phyloP scores from a whole-genome alignment of 2,113 vertebrate species.

The Clinocottus analis region DNA sequence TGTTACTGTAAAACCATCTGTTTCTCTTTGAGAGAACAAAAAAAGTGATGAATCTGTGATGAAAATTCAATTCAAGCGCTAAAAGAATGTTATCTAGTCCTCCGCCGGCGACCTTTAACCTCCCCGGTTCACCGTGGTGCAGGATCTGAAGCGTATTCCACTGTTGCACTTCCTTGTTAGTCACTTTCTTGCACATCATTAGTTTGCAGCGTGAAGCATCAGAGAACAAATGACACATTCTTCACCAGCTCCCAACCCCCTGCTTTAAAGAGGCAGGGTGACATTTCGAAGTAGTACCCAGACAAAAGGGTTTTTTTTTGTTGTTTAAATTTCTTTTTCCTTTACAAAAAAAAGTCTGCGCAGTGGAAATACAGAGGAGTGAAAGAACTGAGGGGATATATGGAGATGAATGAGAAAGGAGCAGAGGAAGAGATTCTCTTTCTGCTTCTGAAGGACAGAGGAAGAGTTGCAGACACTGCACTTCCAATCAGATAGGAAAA shows the following conservation, averaged over 20 bases:
- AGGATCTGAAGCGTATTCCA: background rate
- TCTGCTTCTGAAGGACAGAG: conserved; percentile 71
- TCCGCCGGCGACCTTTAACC: background rate
- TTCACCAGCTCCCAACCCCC: conserved; percentile 26
- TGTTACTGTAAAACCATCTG: background rate
- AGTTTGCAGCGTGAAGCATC: conserved; percentile 11
- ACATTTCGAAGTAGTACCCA: conserved; percentile 31
- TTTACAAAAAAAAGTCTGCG: too few species aligned
- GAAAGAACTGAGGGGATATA: conserved; percentile 41
- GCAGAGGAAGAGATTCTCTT: conserved; percentile 43
- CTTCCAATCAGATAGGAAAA: conserved; percentile 78
- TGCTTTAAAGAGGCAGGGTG: conserved; percentile 30
- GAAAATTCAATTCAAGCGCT: background rate
- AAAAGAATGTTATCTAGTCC: background rate
- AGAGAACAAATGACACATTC: conserved; percentile 27
- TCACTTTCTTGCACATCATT: background rate
- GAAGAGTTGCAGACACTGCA: conserved; percentile 74
- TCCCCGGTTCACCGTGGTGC: background rate
- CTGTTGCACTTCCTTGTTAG: background rate
- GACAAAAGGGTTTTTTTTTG: background rate
- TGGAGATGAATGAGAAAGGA: background rate
- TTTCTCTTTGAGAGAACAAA: background rate
- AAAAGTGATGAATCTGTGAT: background rate
- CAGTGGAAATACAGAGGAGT: conserved; percentile 11
- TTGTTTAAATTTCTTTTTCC: too few species aligned